Conservation (phyloP, 2,113 vertebrate genomes). For the Solenodon paradoxus region DNA sequence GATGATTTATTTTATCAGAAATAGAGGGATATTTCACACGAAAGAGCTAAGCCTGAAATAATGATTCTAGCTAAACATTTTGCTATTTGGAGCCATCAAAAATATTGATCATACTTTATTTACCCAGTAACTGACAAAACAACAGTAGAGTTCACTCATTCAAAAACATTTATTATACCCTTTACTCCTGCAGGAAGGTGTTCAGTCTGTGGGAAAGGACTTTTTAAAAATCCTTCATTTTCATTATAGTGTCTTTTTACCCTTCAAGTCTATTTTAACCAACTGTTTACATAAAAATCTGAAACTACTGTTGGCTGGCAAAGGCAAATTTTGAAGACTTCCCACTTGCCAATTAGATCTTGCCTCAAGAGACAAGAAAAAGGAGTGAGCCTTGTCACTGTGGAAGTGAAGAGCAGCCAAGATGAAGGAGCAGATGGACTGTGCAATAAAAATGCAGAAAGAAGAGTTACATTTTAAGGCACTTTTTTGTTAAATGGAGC, state of each 20-base stretch:
- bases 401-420: constrained; percentile 71
- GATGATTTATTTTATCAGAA: constrained; percentile 34
- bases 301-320: constrained; percentile 58
- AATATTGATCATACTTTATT: constrained; percentile 33
- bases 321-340: constrained; percentile 74
- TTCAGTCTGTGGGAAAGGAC: neutral
- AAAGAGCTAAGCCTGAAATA: constrained; percentile 44
- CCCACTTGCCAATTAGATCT: constrained; percentile 77
- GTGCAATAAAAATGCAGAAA: constrained; percentile 78
- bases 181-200: constrained; percentile 8
- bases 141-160: neutral
- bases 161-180: constrained; percentile 20
- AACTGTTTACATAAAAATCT: constrained; percentile 69
- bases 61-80: constrained; percentile 41
- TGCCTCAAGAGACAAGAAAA: constrained; percentile 75
- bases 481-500: constrained; percentile 79
- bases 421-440: constrained; percentile 77
- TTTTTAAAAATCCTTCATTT: constrained; percentile 25
- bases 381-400: constrained; percentile 71
- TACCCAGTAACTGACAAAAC: constrained; percentile 24
- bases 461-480: constrained; percentile 77
- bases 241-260: constrained; percentile 53
- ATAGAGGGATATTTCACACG: constrained; percentile 19
- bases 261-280: constrained; percentile 50
- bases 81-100: constrained; percentile 37